phyloP scores from a whole-genome alignment of 2,888 invertebrate species.

The Caenorhabditis sp. region DNA sequence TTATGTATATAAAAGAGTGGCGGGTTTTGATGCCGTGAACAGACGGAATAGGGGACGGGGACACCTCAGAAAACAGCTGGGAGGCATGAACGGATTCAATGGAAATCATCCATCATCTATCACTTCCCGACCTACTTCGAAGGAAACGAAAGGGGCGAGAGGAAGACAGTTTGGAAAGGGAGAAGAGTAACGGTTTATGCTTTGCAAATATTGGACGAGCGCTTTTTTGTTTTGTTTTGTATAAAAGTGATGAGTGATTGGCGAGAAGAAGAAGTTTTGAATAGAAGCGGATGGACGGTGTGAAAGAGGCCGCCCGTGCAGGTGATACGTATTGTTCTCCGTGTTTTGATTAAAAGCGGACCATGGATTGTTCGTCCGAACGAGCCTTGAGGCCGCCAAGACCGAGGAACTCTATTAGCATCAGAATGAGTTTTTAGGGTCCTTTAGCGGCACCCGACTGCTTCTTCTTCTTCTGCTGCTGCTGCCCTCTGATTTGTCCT shows the following conservation, averaged over 20 bases:
- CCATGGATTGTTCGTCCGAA: no score
- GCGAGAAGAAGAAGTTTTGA: slow-evolving; percentile 4
- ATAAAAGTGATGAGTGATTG: slow-evolving; percentile 2
- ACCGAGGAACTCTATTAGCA: slow-evolving; percentile 36
- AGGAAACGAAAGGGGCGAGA: slow-evolving; percentile 21
- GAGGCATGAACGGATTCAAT: slow-evolving; percentile 30
- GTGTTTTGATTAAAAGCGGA: neutral
- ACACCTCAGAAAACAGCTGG: slow-evolving; percentile 42
- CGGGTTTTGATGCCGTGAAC: slow-evolving; percentile 7
- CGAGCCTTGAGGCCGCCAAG: no score
- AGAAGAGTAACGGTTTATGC: slow-evolving; percentile 28
- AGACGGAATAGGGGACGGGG: neutral
- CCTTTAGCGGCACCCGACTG: slow-evolving; percentile 20
- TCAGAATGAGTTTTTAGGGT: slow-evolving; percentile 50
- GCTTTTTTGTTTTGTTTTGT: slow-evolving; percentile 33
- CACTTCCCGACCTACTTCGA: slow-evolving; percentile 38
- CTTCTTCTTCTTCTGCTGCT: no score
- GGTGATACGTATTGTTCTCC: neutral
- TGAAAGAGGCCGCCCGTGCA: slow-evolving; percentile 4
- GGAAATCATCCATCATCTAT: slow-evolving; percentile 34
- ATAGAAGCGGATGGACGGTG: slow-evolving; percentile 24
- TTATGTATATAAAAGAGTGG: slow-evolving; percentile 35
- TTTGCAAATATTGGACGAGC: slow-evolving; percentile 29
- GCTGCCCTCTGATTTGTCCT: slow-evolving; percentile 15
- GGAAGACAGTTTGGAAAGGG: slow-evolving; percentile 7